These are phyloP conservation scores for Charanyca ferruginea DNA, from an alignment of 2,888 invertebrate species.

Conservation along the genomic window DNA sequence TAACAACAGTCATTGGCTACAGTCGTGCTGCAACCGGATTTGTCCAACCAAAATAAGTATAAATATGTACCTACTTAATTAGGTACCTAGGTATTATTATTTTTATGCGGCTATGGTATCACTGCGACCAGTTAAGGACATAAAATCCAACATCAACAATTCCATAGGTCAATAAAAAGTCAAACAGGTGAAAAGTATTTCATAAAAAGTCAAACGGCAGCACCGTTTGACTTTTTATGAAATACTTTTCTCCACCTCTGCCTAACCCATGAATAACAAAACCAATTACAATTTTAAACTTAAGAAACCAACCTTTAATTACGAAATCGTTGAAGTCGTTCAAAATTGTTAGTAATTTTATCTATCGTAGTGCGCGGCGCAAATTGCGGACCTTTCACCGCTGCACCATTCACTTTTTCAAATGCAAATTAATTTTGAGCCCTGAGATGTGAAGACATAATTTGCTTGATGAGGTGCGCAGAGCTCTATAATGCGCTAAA, in stretches of 20 bases:
- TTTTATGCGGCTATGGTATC: too few relatives aligned
- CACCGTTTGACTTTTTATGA: too few relatives aligned
- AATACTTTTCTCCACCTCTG: background rate
- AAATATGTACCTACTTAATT: too few relatives aligned
- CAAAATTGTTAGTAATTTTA: slow-evolving; percentile 55
- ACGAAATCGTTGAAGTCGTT: slow-evolving; percentile 51
- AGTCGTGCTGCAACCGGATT: too few relatives aligned
- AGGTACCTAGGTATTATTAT: too few relatives aligned
- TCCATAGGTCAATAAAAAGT: too few relatives aligned
- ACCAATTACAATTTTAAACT: slow-evolving; percentile 15
- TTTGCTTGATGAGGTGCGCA: slow-evolving; percentile 73
- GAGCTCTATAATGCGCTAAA: slow-evolving; percentile 68
- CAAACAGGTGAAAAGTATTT: too few relatives aligned
- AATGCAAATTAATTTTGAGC: slow-evolving; percentile 76
- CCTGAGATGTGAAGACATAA: slow-evolving; percentile 71
- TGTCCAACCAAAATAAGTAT: too few relatives aligned
- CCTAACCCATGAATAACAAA: background rate
- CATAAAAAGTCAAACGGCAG: too few relatives aligned
- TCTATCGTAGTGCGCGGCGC: slow-evolving; percentile 40
- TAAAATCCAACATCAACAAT: too few relatives aligned
- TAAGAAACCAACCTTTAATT: slow-evolving; percentile 45
- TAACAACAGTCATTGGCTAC: too few relatives aligned
- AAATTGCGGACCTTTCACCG: slow-evolving; percentile 69
- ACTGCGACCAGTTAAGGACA: too few relatives aligned
- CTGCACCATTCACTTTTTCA: slow-evolving; percentile 71